A percentile compares a stretch with the other conserved stretches of the same genome.
Conservation (phyloP, 2,113 vertebrate species). For the Arenaria interpres region DNA sequence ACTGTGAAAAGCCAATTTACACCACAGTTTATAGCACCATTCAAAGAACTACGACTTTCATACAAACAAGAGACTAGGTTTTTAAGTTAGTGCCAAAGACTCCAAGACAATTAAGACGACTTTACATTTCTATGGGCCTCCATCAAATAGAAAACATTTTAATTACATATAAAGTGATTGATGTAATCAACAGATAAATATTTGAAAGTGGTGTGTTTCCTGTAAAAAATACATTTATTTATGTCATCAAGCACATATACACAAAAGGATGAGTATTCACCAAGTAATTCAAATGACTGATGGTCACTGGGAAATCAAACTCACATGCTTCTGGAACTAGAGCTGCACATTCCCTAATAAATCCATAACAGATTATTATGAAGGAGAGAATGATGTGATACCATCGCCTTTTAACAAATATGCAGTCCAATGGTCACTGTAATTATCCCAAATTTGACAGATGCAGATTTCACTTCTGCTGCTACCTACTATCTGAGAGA, state of each 20-base stretch:
- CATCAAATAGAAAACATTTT: slow-evolving; percentile 24
- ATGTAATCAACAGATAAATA: slow-evolving; percentile 24
- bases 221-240: slow-evolving; percentile 13
- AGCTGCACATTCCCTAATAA: not conserved
- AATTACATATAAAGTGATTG: slow-evolving; percentile 19
- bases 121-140: not conserved
- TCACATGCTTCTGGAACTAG: not conserved
- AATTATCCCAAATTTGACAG: not conserved
- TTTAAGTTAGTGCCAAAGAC: not conserved
- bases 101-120: not conserved
- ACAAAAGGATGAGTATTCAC: not conserved
- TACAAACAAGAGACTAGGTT: not conserved
- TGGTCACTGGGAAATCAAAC: not conserved
- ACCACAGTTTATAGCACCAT: not conserved
- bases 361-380: not conserved
- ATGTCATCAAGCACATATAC: not conserved
- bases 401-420: not conserved
- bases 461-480: not conserved
- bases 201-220: not conserved
- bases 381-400: not conserved
- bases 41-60: slow-evolving; percentile 4
- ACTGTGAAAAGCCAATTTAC: not conserved
- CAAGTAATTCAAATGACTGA: not conserved
- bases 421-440: not conserved
- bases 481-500: not conserved